Evolutionary conservation across 2,888 invertebrate species (phyloP).

Genomic region (Morpho helenor): DNA sequence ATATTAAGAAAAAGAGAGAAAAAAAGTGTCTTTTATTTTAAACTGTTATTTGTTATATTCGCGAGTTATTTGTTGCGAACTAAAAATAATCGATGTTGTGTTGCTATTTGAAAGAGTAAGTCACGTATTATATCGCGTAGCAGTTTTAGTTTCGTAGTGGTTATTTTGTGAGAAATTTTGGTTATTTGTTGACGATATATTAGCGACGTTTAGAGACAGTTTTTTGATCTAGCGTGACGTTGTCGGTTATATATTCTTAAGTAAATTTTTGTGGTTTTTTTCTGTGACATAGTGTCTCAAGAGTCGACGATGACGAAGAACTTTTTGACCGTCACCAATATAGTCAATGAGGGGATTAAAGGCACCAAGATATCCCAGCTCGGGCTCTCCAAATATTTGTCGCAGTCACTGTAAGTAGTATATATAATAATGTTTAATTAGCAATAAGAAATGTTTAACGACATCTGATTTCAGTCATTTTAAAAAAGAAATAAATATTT

Average conservation of each 20-base stretch:
- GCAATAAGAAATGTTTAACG: no score
- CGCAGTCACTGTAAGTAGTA: conserved; percentile 87
- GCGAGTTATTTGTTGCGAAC: conserved; percentile 66
- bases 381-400: conserved; percentile 86
- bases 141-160: conserved; percentile 1
- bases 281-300: conserved; percentile 61
- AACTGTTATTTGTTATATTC: conserved; percentile 31
- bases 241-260: not conserved
- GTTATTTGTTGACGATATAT: not conserved
- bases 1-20: conserved; percentile 29
- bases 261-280: conserved; percentile 29
- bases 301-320: conserved; percentile 77
- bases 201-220: not conserved
- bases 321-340: conserved; percentile 79
- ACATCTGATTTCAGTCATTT: no score
- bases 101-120: conserved; percentile 66
- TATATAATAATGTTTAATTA: not conserved
- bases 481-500: no score
- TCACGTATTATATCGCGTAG: conserved; percentile 27
- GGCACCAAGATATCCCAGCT: conserved; percentile 87
- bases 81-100: conserved; percentile 61
- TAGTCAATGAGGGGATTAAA: conserved; percentile 86
- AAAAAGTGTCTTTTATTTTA: conserved; percentile 17
- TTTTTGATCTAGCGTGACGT: not conserved
- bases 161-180: not conserved